Base-by-base conservation (phyloP, 2,797 vertebrate genomes). In the Tachyglossus aculeatus region DNA sequence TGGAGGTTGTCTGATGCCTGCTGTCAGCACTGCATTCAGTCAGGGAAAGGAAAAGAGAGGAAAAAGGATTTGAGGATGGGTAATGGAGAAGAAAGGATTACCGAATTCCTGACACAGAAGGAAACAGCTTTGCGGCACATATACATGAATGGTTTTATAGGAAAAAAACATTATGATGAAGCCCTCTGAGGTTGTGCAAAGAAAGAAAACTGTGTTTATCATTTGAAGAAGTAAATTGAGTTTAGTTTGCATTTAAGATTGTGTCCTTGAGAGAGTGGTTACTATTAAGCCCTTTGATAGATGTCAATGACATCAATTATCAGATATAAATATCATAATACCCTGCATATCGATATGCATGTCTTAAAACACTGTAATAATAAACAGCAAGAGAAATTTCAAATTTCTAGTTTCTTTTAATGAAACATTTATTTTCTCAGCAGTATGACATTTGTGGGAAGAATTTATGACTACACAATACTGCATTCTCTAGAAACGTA, bases 341-440 rank as follows among this genome's bases (percentile, higher is more conserved):
- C 24, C 12, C 4, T 44, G 2, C 27, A 14, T 7, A 29, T 25
- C 4, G 19, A n/a, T 19, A 10, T 9, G 37, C 9, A 40, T 5
- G 9, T 27, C 25, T 12, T 38, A 19, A 16, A 55, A 16, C 15
- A 12, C 13, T 6, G 38, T 38, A 3, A 61, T 44, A 12, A 54
- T 37, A 69, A 57, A 19, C 9, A 29, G 3, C 25, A 14, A 74
- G 45, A 14, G 60, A 74, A 51, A 7, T 3, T 25, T n/a, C 9
- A 36, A 10, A 18, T 64, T 63, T 57, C 12, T 9, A 44, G 39
- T 33, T 48, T 57, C 3, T 3, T 7, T 56, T 14, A 16, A 9
- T 15, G 14, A 73, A 51, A 5, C 36, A 32, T 48, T 59, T 65
- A 29, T 76, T 36, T 64, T 53, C 21, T 65, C 36, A 31, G 10